Evolutionary conservation across 30 jellyfish, hydroid and myxozoan genomes (phyloP).

Genomic region (Catostylus mosaicus): DNA sequence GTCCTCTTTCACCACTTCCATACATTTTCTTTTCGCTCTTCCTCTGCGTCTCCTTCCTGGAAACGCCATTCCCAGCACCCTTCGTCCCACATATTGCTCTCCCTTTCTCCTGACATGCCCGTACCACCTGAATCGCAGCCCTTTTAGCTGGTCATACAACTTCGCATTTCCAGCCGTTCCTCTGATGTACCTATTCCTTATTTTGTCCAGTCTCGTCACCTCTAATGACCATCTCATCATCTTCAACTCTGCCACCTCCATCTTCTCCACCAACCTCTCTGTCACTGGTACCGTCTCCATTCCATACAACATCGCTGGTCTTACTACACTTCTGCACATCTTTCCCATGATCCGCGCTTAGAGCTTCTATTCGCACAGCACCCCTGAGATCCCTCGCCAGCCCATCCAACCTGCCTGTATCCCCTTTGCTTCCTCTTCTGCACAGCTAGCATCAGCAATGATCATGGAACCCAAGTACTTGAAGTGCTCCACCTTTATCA

Average conservation of each 20-base stretch:
- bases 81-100: conserved; percentile 17
- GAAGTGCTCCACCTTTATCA: conserved; percentile 13
- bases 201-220: conserved; percentile 5
- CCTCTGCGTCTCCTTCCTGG: conserved; percentile 25
- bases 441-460: conserved; percentile 12
- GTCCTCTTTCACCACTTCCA: conserved; percentile 5
- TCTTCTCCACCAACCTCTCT: not conserved
- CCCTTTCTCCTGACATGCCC: conserved; percentile 39
- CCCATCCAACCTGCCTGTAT: conserved; percentile 17
- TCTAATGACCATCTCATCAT: conserved; percentile 38
- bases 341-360: conserved; percentile 8
- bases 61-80: conserved; percentile 12
- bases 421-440: conserved; percentile 8
- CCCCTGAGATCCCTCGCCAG: conserved; percentile 29
- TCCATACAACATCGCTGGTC: conserved; percentile 41
- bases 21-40: no score
- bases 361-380: conserved; percentile 15
- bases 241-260: conserved; percentile 31
- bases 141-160: not conserved
- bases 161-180: not conserved
- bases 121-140: conserved; percentile 13
- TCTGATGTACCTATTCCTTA: conserved; percentile 8
- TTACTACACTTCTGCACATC: conserved; percentile 16
- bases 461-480: conserved; percentile 13
- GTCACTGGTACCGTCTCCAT: conserved; percentile 38